These are phyloP conservation scores for Lasioglossum calceatum DNA, from an alignment of 2,888 invertebrate genomes.

Conservation along the genomic window DNA sequence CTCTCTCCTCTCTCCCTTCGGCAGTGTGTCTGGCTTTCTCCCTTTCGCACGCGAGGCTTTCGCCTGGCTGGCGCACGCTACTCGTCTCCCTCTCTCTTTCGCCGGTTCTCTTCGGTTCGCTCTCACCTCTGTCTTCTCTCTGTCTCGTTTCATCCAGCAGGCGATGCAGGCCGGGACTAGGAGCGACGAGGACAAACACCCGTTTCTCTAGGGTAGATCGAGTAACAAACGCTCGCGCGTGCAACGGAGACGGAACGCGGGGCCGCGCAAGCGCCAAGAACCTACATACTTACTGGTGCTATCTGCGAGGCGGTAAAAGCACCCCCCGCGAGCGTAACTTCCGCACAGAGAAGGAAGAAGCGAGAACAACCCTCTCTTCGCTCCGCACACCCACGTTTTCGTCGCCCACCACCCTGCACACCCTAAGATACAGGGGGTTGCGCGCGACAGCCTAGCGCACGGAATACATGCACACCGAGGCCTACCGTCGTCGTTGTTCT, in stretches of 20 bases:
- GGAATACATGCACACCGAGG: conserved; percentile 63
- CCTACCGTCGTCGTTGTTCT: neutral
- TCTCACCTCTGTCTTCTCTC: conserved; percentile 13
- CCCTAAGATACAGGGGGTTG: conserved; percentile 55
- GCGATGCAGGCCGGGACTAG: neutral
- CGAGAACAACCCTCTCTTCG: conserved; percentile 43
- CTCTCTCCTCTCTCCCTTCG: conserved; percentile 32
- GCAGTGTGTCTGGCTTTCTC: conserved; percentile 27
- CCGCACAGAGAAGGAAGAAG: conserved; percentile 71
- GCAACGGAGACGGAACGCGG: conserved; percentile 39
- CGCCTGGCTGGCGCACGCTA: conserved; percentile 53
- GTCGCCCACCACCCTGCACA: neutral
- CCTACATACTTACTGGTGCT: conserved; percentile 72
- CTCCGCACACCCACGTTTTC: neutral
- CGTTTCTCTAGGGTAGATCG: conserved; percentile 1
- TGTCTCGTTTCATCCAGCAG: neutral
- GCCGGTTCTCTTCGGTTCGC: neutral
- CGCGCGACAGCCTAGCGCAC: conserved; percentile 58
- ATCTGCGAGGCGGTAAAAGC: conserved; percentile 73
- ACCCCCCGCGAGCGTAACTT: conserved; percentile 73
- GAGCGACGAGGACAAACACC: conserved; percentile 43
- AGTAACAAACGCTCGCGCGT: neutral
- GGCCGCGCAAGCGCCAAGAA: conserved; percentile 71
- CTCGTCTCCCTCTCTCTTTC: neutral
- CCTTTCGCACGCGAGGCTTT: conserved; percentile 29